Conservation (phyloP, 1,140 invertebrate genomes). For the Pinna nobilis region DNA sequence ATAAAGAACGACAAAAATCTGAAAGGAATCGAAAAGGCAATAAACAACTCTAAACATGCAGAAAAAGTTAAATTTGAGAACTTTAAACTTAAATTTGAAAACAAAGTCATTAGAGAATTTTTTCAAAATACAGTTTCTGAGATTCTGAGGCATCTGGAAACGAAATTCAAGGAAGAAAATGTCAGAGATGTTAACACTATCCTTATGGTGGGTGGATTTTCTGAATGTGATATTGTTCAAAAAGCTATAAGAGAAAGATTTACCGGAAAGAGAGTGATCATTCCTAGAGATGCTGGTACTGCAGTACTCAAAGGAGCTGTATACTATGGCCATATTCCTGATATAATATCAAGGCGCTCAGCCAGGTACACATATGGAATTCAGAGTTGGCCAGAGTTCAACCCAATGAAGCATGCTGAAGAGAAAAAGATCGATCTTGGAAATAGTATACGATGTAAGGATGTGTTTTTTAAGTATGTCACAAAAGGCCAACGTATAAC, state of each 20-base stretch:
- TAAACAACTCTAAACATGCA: constrained; percentile 8
- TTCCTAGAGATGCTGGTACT: constrained; percentile 29
- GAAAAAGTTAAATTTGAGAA: constrained; percentile 20
- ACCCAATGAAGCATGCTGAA: constrained; percentile 7
- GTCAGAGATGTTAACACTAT: constrained; percentile 20
- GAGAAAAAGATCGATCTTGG: constrained; percentile 3
- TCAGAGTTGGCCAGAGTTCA: constrained; percentile 29
- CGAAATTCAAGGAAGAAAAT: constrained; percentile 10
- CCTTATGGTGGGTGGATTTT: constrained; percentile 46
- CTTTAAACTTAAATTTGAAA: constrained; percentile 16
- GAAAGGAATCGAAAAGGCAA: constrained; percentile 4
- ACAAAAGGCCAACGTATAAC: constrained; percentile 24
- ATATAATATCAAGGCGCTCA: neutral
- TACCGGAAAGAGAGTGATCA: constrained; percentile 22
- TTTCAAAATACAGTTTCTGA: constrained; percentile 22
- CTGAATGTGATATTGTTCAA: constrained; percentile 34
- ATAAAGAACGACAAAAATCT: neutral
- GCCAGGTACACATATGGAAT: constrained; percentile 29
- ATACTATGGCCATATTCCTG: constrained; percentile 13
- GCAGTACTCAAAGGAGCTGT: constrained; percentile 44
- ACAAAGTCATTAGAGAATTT: constrained; percentile 11
- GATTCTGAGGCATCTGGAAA: constrained; percentile 27
- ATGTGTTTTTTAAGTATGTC: constrained; percentile 33
- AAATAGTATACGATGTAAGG: constrained; percentile 16
- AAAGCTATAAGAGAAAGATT: constrained; percentile 23